Percentiles rank a stretch among this genome's conserved stretches.
phyloP scores from a whole-genome alignment of 2,797 vertebrate species.

The Alectoris magna region DNA sequence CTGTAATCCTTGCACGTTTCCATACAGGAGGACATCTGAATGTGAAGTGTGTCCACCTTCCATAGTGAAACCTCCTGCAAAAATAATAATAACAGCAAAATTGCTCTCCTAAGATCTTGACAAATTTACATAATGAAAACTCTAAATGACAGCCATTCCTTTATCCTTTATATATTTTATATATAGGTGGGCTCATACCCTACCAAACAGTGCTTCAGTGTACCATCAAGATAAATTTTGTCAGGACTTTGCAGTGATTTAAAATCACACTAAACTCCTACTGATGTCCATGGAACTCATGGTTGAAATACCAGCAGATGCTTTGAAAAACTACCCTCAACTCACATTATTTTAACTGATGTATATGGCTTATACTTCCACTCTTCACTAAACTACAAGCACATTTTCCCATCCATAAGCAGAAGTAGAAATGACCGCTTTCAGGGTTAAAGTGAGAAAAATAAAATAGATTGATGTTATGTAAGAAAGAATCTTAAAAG shows the following conservation, averaged over 20 bases:
- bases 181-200: neutral
- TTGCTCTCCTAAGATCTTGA: neutral
- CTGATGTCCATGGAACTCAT: neutral
- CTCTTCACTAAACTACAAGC: neutral
- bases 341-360: neutral
- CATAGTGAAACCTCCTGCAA: slow-evolving; percentile 88
- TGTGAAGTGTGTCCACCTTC: slow-evolving; percentile 87
- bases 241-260: neutral
- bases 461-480: neutral
- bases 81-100: neutral
- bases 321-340: neutral
- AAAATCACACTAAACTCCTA: neutral
- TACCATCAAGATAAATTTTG: neutral
- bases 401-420: neutral
- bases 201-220: neutral
- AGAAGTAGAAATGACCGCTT: neutral
- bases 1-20: slow-evolving; percentile 83
- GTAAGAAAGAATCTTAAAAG: neutral
- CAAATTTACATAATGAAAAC: neutral
- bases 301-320: neutral
- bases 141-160: neutral
- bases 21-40: slow-evolving; percentile 76
- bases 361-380: neutral
- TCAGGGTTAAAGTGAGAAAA: slow-evolving; percentile 15
- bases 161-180: neutral